Evolutionary conservation across 1,140 invertebrate genomes (phyloP), one percentile per base, ranked within the genome.

Genomic region (Lepidurus packardi): DNA sequence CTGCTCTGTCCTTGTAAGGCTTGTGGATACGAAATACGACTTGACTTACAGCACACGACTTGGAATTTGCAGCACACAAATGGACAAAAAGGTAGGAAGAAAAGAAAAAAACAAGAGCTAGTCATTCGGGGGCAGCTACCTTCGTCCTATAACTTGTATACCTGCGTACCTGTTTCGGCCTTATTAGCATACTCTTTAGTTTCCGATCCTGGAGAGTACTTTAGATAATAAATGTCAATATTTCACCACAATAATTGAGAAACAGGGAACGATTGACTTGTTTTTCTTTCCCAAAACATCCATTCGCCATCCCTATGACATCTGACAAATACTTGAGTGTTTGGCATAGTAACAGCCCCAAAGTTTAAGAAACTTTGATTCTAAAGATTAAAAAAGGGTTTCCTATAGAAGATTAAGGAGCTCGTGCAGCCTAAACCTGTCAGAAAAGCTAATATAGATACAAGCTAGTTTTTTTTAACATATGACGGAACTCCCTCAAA

Each of bases 121-220:
- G 53, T 65, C 53, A 65, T 65, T 65, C 53, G 53, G 53, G 53
- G 53, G 53, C 53, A 65, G 53, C 53, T 65, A 65, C 53, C 53
- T 65, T 65, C 53, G 53, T 65, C 53, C 53, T 65, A 65, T 21
- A n/a, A 65, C 16, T 65, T 65, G 53, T 65, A 65, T 65, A 65
- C 53, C 53, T 65, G 53, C 16, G 21, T 9, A 65, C 53, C 53
- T 65, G 53, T 65, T 65, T 21, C 9, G 21, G 53, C 53, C 53
- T 65, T 65, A 65, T 65, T 21, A 65, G 53, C 53, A 65, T 21
- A 65, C 53, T 65, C 16, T n/a, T 65, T 65, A 65, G 53, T 65
- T 65, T 65, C 53, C 53, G 53, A 65, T 21, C 53, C 53, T 65
- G 16, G 13, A 65, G 21, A 65, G 53, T 65, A 65, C 53, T n/a